A percentile compares a stretch with the other conserved stretches of the same genome.
These are phyloP conservation scores for Blastobasis adustella DNA, from an alignment of 2,888 invertebrate genomes.

Conservation along the genomic window DNA sequence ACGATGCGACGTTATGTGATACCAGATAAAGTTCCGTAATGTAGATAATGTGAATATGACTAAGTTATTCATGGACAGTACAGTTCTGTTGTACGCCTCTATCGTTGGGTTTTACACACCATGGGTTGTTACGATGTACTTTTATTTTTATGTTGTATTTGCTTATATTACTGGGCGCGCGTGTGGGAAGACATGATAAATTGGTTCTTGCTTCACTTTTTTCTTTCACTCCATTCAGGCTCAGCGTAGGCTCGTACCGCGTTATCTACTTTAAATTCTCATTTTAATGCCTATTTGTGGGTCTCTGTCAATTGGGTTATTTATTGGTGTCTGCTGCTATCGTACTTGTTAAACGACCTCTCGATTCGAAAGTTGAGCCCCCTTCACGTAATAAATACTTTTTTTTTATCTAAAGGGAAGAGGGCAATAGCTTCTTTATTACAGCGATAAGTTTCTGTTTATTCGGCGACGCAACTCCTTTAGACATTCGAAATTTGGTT, in stretches of 20 bases:
- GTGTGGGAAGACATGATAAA: slow-evolving; percentile 69
- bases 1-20: slow-evolving; percentile 40
- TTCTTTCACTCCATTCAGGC: slow-evolving; percentile 54
- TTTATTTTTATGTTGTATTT: slow-evolving; percentile 57
- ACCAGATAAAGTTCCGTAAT: slow-evolving; percentile 70
- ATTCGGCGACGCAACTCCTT: neutral
- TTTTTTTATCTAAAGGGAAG: slow-evolving; percentile 41
- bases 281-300: slow-evolving; percentile 39
- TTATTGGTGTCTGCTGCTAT: slow-evolving; percentile 25
- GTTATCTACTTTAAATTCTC: slow-evolving; percentile 44
- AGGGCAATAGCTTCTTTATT: slow-evolving; percentile 42
- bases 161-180: slow-evolving; percentile 58
- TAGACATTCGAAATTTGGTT: slow-evolving; percentile 4
- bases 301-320: slow-evolving; percentile 27
- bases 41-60: slow-evolving; percentile 74
- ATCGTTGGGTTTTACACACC: slow-evolving; percentile 73
- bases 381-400: slow-evolving; percentile 42
- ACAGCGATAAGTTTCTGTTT: slow-evolving; percentile 20
- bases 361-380: slow-evolving; percentile 34
- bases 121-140: slow-evolving; percentile 53
- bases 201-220: slow-evolving; percentile 60
- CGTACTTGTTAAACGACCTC: slow-evolving; percentile 18
- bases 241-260: slow-evolving; percentile 52
- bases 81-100: slow-evolving; percentile 43
- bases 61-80: slow-evolving; percentile 67